Base-by-base conservation (phyloP, 2,888 invertebrate species). In the Drosophila putrida region DNA sequence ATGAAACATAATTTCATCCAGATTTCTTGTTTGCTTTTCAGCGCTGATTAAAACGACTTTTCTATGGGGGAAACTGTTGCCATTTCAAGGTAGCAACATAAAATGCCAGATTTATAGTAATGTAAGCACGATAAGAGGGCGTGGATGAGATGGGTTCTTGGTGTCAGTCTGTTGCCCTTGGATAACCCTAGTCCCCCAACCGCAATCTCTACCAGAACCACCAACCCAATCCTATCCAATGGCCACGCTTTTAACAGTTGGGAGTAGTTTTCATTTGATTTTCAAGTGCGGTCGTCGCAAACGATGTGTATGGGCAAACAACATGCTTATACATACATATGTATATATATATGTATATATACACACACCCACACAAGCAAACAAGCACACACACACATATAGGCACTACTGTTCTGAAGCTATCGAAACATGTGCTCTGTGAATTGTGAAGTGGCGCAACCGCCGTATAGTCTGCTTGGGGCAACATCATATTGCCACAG, bases 101-200 rank as follows among this genome's bases (percentile, higher is more conserved):
- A 80, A 83, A 69, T 49, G 47, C n/a, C 67, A 78, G 75, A 78
- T 78, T 84, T 84, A 81, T 67, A 75, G 60, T 57, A 41, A 41
- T 39, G 58, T 27, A 41, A 46, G 41, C 27, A 28, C 20, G 9
- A 31, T 0, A 2, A 8, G 31, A 28, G 5, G 28, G 9, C 33
- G 39, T 10, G 25, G 41, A 10, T 25, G 13, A 27, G 43, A 11
- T 13, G 39, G 39, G 33, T 43, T 54, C 59, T 60, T 43, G 43
- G 69, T 75, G 78, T 68, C 75, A 68, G 78, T 63, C 53, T 53
- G 62, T 33, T 68, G 74, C 74, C 73, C 73, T 62, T 54, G 69
- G 68, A 8, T 28, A 43, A 49, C 13, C 25, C 36, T 8, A 47
- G 13, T 49, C 35, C 31, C 11, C 25, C 6, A 2, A 1, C 20